Base-by-base conservation (phyloP, 2,113 vertebrate species). In the Aphelocoma coerulescens region DNA sequence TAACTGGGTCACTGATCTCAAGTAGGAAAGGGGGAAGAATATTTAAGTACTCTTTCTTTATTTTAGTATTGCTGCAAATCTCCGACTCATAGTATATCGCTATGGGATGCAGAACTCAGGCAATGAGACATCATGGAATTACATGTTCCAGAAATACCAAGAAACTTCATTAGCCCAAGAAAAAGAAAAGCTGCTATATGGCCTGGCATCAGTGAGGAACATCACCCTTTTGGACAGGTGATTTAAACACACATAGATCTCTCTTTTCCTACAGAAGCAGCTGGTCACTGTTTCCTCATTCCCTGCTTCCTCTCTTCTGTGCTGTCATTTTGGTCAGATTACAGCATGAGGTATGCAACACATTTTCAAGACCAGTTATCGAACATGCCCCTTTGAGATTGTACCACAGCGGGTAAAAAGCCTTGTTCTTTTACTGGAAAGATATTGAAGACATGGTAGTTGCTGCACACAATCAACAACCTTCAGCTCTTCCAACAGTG, bases 151-250 rank as follows among this genome's bases (percentile, higher is more conserved):
- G 49, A 97, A 97, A 88, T 99, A 99, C 94, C 97, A 97, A 93
- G 68, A 90, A 5, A 96, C 97, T 5, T 41, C 98, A 32, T 96
- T 99, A 94, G 99, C 99, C 11, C 99, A 99, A 96, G 99, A 99
- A 95, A 99, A 99, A 96, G 99, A 99, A 97, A 99, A 99, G 91
- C 97, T 99, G 58, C 98, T 99, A 22, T 99, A 99, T 32, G 99
- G 99, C 43, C 96, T 99, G 92, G 99, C 99, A 41, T 99, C 99
- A 7, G 98, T 99, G 93, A 97, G 98, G 48, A 94, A 98, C 10
- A 72, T 99, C 67, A 27, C 76, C 9, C 98, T 99, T 73, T 97
- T 99, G 80, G 87, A 97, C 97, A 98, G 97, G 99, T 99, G 39
- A 88, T 78, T 77, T 88, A 84, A 89, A 81, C 28, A 58, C 16